Conservation (phyloP, 2,797 vertebrate species). For the Catostomus latipinnis region DNA sequence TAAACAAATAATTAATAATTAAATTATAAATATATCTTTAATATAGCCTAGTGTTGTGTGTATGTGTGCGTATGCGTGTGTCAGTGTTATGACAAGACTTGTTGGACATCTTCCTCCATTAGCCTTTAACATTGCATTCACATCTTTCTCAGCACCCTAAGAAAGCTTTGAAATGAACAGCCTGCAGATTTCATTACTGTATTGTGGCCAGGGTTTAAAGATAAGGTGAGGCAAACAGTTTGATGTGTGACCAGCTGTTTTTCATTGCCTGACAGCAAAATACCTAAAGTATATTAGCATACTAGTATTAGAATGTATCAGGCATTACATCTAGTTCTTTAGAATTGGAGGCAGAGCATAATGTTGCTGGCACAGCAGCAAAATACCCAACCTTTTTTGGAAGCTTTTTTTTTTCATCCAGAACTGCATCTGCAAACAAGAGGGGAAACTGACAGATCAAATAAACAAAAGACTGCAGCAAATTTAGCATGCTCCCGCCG, state of each 20-base stretch:
- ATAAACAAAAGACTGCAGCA: constrained; percentile 57
- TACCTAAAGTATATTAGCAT: constrained; percentile 67
- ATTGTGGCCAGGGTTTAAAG: constrained; percentile 62
- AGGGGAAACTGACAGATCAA: constrained; percentile 50
- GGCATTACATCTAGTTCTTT: constrained; percentile 34
- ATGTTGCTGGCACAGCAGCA: constrained; percentile 47
- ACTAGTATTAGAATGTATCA: constrained; percentile 56
- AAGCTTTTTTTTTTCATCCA: constrained; percentile 17
- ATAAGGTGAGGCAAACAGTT: constrained; percentile 66
- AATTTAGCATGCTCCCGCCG: constrained; percentile 54
- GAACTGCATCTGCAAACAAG: constrained; percentile 60
- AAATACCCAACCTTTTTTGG: constrained; percentile 37
- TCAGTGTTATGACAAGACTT: constrained; percentile 22
- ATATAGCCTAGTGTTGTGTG: too few species aligned
- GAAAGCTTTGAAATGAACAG: constrained; percentile 66
- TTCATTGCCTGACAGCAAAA: constrained; percentile 56
- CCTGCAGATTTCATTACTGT: constrained; percentile 67
- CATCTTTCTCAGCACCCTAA: constrained; percentile 66
- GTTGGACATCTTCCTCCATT: constrained; percentile 57
- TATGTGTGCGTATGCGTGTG: background rate
- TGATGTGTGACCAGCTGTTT: constrained; percentile 64
- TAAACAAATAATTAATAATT: too few species aligned
- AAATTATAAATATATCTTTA: too few species aligned
- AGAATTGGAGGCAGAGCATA: constrained; percentile 46
- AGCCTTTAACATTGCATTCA: constrained; percentile 37